Conservation (phyloP, 2,888 invertebrate species). For the Lasioglossum villosulum region DNA sequence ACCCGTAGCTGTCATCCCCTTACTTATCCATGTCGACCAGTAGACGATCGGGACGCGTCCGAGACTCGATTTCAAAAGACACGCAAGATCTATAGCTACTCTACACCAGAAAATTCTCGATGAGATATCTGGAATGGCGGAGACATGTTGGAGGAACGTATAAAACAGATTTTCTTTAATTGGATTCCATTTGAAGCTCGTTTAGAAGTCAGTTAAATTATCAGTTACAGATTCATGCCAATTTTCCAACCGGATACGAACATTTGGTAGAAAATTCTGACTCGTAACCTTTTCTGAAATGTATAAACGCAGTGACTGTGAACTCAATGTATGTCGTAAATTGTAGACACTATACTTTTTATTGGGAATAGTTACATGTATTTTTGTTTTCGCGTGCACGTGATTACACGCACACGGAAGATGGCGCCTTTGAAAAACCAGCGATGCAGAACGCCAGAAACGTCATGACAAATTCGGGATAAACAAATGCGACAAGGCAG, state of each 20-base stretch:
- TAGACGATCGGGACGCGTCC: conserved; percentile 57
- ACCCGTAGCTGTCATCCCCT: conserved; percentile 78
- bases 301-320: neutral
- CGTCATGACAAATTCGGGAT: conserved; percentile 65
- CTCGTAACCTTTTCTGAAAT: neutral
- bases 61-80: conserved; percentile 71
- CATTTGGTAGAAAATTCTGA: neutral
- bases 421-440: conserved; percentile 13
- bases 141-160: neutral
- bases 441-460: conserved; percentile 37
- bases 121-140: conserved; percentile 27
- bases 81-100: conserved; percentile 63
- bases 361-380: neutral
- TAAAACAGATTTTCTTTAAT: neutral
- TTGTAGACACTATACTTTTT: neutral
- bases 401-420: conserved; percentile 31
- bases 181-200: neutral
- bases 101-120: conserved; percentile 36
- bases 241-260: too few species aligned
- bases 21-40: conserved; percentile 76
- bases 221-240: too few species aligned
- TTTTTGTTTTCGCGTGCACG: neutral
- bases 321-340: neutral
- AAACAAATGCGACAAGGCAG: conserved; percentile 70
- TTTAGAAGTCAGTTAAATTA: neutral